phyloP scores from a whole-genome alignment of 2,113 vertebrate genomes.

The Zosterops hypoxanthus region DNA sequence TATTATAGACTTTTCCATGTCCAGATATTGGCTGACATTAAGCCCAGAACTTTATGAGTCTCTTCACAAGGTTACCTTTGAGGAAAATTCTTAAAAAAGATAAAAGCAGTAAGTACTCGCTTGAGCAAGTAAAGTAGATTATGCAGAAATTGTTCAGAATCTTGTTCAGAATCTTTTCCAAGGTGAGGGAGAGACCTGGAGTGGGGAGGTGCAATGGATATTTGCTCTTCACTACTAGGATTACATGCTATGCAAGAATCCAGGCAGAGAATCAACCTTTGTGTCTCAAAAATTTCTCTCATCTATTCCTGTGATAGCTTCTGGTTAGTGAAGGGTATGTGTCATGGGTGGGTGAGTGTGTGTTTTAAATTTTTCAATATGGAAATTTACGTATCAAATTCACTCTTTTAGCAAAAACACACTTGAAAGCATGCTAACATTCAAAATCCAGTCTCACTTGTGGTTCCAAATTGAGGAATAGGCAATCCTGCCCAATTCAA shows the following conservation, averaged over 20 bases:
- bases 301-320: not conserved
- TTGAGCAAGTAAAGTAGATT: not conserved
- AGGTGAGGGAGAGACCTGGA: not conserved
- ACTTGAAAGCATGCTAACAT: not conserved
- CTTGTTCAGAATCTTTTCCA: not conserved
- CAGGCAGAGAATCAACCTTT: not conserved
- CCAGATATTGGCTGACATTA: not conserved
- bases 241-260: not conserved
- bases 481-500: not conserved
- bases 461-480: not conserved
- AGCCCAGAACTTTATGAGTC: not conserved
- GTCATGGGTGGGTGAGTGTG: no score
- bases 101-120: not conserved
- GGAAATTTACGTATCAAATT: not conserved
- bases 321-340: not conserved
- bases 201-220: not conserved
- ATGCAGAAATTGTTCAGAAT: not conserved
- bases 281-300: not conserved
- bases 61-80: not conserved
- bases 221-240: not conserved
- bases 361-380: not conserved
- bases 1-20: not conserved
- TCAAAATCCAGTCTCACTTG: not conserved
- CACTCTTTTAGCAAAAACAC: not conserved
- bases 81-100: not conserved